Base-by-base conservation (phyloP, 2,888 invertebrate genomes). In the Phania funesta region DNA sequence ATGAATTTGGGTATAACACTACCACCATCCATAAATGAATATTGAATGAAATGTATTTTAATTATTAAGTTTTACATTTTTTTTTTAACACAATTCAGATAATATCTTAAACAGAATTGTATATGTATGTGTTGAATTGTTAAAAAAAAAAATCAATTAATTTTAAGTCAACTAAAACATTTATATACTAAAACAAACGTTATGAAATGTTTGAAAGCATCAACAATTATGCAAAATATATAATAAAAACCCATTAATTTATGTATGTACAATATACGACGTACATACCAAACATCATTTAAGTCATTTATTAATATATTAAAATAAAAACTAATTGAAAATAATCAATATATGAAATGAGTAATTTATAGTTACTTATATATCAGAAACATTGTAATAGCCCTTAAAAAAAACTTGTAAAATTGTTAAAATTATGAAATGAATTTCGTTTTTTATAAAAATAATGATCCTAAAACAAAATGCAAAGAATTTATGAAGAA, bases 361-460 rank as follows among this genome's bases (percentile, higher is more conserved):
- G 18, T 54, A 54, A 73, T 73, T 71, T 68, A 62, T 79, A n/a
- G n/a, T n/a, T n/a, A 60, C 64, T 54, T 70, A 58, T 67, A 75
- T 78, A 83, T 70, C 44, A 58, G 79, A 32, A 44, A 67, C 20
- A 60, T 64, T 75, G 29, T 75, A 76, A 80, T 62, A 74, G 65
- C 78, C 60, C 71, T 78, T 65, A 44, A 65, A 65, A 74, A 67
- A 65, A 26, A 56, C 44, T 44, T 29, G 71, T 56, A 64, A 50
- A 77, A 80, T 41, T 67, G 50, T 54, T 50, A 54, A 84, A 80
- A 67, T 84, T 75, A 82, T 46, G 52, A 84, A 80, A 68, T 85
- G 77, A 82, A 77, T 70, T 65, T 50, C 56, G 54, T 71, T 84
- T 81, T 79, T 80, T 78, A 75, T 76, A 76, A 76, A 67, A 71